phyloP scores from a whole-genome alignment of 2,113 vertebrate species.

The Tauraco erythrolophus region DNA sequence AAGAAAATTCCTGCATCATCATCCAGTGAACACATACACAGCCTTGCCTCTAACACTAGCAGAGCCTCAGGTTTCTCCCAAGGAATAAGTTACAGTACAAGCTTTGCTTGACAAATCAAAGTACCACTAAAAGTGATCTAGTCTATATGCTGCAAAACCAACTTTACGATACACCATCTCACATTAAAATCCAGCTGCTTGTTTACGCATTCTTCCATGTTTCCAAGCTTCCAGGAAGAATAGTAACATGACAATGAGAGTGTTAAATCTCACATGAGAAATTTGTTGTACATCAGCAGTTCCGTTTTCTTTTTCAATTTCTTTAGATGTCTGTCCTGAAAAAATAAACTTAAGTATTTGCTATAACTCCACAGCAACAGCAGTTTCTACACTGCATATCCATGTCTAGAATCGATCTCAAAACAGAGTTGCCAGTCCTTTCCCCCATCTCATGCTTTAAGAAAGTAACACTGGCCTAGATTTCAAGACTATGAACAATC shows the following conservation, averaged over 20 bases:
- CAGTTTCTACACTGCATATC: not conserved
- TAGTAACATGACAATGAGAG: fast-evolving
- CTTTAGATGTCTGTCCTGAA: not conserved
- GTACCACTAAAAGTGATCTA: not conserved
- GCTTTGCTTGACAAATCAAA: not conserved
- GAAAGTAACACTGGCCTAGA: not conserved
- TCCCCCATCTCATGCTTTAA: not conserved
- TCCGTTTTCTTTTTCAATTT: not conserved
- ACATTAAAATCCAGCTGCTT: not conserved
- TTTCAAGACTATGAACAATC: not conserved
- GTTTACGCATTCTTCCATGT: not conserved
- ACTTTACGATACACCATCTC: not conserved
- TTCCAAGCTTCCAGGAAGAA: not conserved
- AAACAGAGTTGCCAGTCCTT: not conserved
- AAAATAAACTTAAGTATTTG: not conserved
- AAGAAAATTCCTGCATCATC: not conserved
- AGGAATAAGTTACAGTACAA: not conserved
- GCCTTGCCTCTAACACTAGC: not conserved
- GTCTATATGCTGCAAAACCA: not conserved
- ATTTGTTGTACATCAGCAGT: not conserved
- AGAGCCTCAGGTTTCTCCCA: not conserved
- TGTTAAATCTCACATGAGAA: not conserved
- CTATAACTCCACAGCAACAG: not conserved
- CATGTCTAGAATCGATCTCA: not conserved
- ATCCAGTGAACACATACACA: not conserved